phyloP scores from a whole-genome alignment of 1,140 invertebrate species.

The Bombus breviceps region DNA sequence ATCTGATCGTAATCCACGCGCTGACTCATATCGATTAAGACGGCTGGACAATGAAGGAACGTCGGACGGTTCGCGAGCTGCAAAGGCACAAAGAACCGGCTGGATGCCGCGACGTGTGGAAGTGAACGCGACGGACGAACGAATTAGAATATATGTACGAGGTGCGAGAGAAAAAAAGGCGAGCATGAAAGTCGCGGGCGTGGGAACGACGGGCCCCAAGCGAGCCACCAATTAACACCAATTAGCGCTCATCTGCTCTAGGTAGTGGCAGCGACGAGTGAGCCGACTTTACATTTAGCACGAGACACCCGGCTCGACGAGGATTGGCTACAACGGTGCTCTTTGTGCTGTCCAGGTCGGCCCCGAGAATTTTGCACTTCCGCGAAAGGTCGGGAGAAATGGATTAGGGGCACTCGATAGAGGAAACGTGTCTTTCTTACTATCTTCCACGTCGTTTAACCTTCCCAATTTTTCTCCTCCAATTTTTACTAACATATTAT shows the following conservation, averaged over 20 bases:
- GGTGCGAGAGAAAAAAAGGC: constrained; percentile 61
- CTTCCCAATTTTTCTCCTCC: no score
- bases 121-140: constrained; percentile 23
- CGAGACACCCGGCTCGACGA: constrained; percentile 56
- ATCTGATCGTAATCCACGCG: constrained; percentile 37
- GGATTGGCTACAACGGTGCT: constrained; percentile 55
- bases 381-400: constrained; percentile 19
- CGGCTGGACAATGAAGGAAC: constrained; percentile 56
- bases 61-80: constrained; percentile 3
- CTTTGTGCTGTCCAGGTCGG: constrained; percentile 52
- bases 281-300: constrained; percentile 69
- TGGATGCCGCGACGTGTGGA: not conserved
- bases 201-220: constrained; percentile 70
- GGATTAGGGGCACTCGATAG: not conserved
- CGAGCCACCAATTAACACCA: constrained; percentile 74
- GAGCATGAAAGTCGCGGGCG: constrained; percentile 72
- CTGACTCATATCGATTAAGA: constrained; percentile 52
- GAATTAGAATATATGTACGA: constrained; percentile 59
- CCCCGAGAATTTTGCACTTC: constrained; percentile 22
- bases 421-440: not conserved
- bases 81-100: constrained; percentile 21
- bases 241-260: constrained; percentile 74
- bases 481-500: no score
- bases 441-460: not conserved
- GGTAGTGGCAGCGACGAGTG: constrained; percentile 60